Percentiles rank a stretch among this genome's conserved stretches.
Evolutionary conservation across 2,113 vertebrate genomes (phyloP).

Genomic region (Sapayoa aenigma): DNA sequence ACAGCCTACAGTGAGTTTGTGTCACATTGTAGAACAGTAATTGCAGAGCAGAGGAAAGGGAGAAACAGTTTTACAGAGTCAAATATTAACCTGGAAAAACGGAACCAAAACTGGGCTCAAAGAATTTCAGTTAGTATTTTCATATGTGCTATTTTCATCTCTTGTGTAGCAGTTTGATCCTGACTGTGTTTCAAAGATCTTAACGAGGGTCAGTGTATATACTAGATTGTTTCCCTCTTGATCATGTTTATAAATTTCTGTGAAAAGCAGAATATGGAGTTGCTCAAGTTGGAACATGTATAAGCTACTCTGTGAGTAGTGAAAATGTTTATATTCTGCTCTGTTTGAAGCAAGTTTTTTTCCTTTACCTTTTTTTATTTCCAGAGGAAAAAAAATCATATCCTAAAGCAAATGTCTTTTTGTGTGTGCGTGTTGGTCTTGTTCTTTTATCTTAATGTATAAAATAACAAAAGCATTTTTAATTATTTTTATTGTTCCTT

Average conservation of each 20-base stretch:
- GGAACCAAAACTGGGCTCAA: background rate
- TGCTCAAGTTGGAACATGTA: background rate
- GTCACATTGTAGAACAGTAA: background rate
- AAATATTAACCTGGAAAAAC: background rate
- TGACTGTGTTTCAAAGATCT: background rate
- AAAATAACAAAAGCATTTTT: background rate
- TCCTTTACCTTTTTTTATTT: background rate
- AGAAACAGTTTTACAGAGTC: background rate
- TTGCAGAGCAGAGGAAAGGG: background rate
- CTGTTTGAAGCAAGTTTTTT: background rate
- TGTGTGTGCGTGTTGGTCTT: background rate
- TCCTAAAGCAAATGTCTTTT: background rate
- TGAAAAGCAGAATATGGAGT: background rate
- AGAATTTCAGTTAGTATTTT: background rate
- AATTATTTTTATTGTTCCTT: background rate
- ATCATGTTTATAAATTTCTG: background rate
- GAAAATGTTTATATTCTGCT: background rate
- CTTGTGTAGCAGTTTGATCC: background rate
- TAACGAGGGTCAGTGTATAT: background rate
- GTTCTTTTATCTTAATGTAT: background rate
- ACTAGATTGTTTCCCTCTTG: background rate
- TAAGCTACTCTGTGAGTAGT: background rate
- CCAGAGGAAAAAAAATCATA: fast-evolving
- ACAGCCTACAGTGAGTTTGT: background rate
- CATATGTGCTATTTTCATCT: background rate